These are phyloP conservation scores for Gobio gobio DNA, from an alignment of 2,113 vertebrate genomes.

Conservation along the genomic window DNA sequence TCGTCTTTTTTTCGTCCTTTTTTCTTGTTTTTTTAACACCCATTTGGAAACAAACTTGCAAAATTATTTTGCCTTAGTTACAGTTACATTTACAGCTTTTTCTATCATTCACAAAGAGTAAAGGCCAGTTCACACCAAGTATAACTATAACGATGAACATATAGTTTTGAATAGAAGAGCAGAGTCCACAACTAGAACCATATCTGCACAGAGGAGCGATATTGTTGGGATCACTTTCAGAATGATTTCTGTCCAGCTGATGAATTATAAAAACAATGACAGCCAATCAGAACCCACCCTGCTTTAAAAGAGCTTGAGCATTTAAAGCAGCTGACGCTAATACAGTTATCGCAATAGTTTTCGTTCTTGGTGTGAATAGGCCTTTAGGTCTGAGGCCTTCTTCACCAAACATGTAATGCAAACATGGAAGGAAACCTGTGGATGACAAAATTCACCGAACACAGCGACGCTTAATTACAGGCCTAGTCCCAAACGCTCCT, in stretches of 20 bases:
- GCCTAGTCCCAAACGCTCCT: constrained; percentile 35
- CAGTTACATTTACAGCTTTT: constrained; percentile 39
- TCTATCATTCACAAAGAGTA: constrained; percentile 24
- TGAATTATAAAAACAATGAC: not conserved
- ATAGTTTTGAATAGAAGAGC: not conserved
- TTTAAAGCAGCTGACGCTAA: not conserved
- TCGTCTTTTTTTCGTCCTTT: constrained; percentile 55
- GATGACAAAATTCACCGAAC: constrained; percentile 8
- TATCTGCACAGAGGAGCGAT: too few relatives aligned
- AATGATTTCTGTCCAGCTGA: not conserved
- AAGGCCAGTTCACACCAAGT: not conserved
- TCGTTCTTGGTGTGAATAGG: not conserved
- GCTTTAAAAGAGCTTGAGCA: not conserved
- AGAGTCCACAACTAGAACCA: not conserved
- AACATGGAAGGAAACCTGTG: constrained; percentile 47
- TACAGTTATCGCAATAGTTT: not conserved
- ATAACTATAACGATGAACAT: not conserved
- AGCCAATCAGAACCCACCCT: not conserved
- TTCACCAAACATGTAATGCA: constrained; percentile 34
- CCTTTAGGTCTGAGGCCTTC: constrained; percentile 41
- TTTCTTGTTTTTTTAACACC: constrained; percentile 53
- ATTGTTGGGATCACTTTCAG: too few relatives aligned
- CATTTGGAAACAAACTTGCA: constrained; percentile 43
- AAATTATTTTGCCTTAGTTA: constrained; percentile 37
- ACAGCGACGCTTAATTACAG: constrained; percentile 43